Base-by-base conservation (phyloP, 2,113 vertebrate genomes). In the Helogale parvula region DNA sequence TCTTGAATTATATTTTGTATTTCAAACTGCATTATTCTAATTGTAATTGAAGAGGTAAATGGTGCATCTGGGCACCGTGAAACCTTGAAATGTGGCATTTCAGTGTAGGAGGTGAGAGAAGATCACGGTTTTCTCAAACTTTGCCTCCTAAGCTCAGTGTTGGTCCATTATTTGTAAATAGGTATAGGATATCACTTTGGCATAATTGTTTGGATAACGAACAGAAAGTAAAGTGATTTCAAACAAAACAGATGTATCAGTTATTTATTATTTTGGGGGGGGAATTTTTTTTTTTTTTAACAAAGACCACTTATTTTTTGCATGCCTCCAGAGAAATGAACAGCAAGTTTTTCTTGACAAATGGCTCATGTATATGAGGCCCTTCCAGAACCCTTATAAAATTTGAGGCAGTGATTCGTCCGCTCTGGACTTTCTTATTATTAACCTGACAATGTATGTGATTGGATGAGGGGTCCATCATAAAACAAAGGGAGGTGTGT, bases 181-280 rank as follows among this genome's bases (percentile, higher is more conserved):
- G 82, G 88, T 69, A 84, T 19, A 91, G 54, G 83, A 69, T 88
- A 86, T 72, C 81, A n/a, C 80, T 52, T 93, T 82, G 50, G 21
- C 50, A 47, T 74, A 90, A 69, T 87, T 96, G 45, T 93, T 86
- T 89, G 63, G 88, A 71, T 81, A 94, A 82, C 35, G 68, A 95
- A 80, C 21, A 38, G 81, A 72, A 76, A 12, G n/a, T 83, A 88
- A 90, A 92, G 29, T 92, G 74, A 94, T 88, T 97, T 97, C 17
- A 15, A 82, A 88, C 27, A 92, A 77, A 77, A 77, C n/a, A 71
- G 14, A 74, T 82, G 10, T 60, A 54, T 93, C 27, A 13, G 27
- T 60, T 66, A 31, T n/a, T 79, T 41, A 19, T 29, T 50, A 2
- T 54, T 54, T 66, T 3, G n/a, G 33, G 54, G 6, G n/a, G 27